Evolutionary conservation across 2,113 vertebrate genomes (phyloP).

Genomic region (Tragelaphus imberbis): DNA sequence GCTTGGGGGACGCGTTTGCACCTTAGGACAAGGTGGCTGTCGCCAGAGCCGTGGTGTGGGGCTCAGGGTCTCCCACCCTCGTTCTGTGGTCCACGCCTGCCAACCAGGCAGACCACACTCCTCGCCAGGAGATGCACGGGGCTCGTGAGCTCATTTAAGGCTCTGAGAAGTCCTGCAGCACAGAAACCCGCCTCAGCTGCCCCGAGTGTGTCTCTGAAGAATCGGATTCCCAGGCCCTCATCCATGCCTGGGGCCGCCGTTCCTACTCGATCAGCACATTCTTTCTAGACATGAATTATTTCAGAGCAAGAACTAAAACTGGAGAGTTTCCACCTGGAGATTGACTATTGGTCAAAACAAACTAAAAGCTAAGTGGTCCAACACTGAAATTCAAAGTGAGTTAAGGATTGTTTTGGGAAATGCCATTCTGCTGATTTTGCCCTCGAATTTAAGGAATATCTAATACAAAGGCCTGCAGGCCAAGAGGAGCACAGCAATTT

Average conservation of each 20-base stretch:
- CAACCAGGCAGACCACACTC: no score
- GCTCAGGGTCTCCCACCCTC: background rate
- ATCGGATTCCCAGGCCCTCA: background rate
- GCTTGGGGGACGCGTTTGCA: accelerated
- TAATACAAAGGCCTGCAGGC: background rate
- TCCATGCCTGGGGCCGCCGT: accelerated
- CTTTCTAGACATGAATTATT: background rate
- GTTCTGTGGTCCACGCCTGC: background rate
- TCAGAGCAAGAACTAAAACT: no score
- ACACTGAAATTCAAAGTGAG: background rate
- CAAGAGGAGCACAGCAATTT: background rate
- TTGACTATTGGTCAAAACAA: background rate
- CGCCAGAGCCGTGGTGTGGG: accelerated
- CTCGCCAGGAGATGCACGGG: background rate
- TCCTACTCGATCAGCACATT: background rate
- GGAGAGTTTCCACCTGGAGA: background rate
- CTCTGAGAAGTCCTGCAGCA: background rate
- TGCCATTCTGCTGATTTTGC: background rate
- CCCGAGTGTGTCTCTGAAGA: background rate
- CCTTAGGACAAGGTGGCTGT: accelerated
- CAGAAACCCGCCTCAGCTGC: background rate
- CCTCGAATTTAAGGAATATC: background rate
- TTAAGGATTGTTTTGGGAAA: background rate
- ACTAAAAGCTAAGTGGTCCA: background rate
- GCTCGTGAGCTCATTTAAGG: background rate